phyloP scores from a whole-genome alignment of 2,888 invertebrate genomes.

The Ormyrus thymus region DNA sequence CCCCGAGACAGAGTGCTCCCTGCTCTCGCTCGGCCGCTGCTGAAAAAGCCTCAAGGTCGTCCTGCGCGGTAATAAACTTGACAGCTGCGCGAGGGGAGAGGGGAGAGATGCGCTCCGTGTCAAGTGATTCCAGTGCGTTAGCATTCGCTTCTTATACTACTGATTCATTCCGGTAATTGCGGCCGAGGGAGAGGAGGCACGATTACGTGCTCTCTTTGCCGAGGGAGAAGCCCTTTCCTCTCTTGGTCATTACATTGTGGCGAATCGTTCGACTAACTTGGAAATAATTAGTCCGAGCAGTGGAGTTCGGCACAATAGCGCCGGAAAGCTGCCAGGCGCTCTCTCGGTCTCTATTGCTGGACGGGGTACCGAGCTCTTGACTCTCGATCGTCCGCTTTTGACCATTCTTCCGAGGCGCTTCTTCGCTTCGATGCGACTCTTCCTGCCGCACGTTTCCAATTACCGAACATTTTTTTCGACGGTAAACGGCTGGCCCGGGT shows the following conservation, averaged over 20 bases:
- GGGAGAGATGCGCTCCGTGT: slow-evolving; percentile 42
- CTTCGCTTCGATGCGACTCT: too few species aligned
- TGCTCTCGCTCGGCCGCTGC: neutral
- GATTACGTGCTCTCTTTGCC: slow-evolving; percentile 59
- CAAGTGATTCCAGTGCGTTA: slow-evolving; percentile 53
- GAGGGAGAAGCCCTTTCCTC: slow-evolving; percentile 43
- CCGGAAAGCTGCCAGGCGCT: slow-evolving; percentile 64
- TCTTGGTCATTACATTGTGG: slow-evolving; percentile 68
- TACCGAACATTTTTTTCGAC: too few species aligned
- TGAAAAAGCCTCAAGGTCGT: slow-evolving; percentile 46
- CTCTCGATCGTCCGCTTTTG: slow-evolving; percentile 4
- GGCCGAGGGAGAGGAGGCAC: slow-evolving; percentile 54
- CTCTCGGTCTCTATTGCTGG: slow-evolving; percentile 43
- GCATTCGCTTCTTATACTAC: slow-evolving; percentile 58
- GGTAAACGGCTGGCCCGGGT: too few species aligned
- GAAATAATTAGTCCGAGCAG: slow-evolving; percentile 73
- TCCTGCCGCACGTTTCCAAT: too few species aligned
- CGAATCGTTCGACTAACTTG: slow-evolving; percentile 69
- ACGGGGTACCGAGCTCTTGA: neutral
- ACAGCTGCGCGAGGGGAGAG: slow-evolving; percentile 26
- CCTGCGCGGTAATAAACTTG: slow-evolving; percentile 48
- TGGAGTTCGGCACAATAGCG: slow-evolving; percentile 65
- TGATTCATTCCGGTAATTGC: slow-evolving; percentile 68
- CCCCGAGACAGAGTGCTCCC: neutral
- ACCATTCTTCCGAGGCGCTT: neutral